phyloP scores from a whole-genome alignment of 2,797 vertebrate species.

The Brachymystax lenok region DNA sequence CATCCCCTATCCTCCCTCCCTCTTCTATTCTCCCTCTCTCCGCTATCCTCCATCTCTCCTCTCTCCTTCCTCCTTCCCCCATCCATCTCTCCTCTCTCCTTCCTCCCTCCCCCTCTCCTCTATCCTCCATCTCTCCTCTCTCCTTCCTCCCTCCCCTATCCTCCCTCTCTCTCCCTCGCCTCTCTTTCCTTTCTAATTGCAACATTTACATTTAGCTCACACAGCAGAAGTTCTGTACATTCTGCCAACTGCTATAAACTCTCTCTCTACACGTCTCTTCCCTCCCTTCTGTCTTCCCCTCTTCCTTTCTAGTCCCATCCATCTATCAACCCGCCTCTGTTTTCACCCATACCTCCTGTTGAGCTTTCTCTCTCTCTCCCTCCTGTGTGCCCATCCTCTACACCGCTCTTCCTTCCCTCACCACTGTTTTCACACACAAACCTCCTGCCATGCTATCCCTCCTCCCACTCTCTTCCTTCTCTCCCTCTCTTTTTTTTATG shows the following conservation, averaged over 20 bases:
- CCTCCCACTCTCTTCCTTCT: constrained; percentile 14
- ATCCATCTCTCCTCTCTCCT: constrained; percentile 22
- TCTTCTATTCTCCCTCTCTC: no score
- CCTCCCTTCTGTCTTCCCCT: constrained; percentile 1
- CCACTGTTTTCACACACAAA: constrained; percentile 6
- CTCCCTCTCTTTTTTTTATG: neutral
- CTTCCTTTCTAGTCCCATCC: neutral
- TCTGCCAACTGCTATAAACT: constrained; percentile 37
- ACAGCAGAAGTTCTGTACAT: constrained; percentile 34
- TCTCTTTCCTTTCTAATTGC: constrained; percentile 17
- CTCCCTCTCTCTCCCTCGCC: neutral
- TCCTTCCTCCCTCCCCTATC: constrained; percentile 1
- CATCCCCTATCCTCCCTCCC: no score
- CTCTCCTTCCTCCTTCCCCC: no score
- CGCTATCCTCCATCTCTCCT: no score
- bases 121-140: no score
- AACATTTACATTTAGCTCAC: constrained; percentile 66
- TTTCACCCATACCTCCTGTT: neutral
- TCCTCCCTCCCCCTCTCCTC: neutral
- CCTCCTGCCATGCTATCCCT: constrained; percentile 45
- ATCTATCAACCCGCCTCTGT: neutral
- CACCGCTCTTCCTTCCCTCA: neutral
- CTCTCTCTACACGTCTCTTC: neutral
- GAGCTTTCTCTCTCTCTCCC: constrained; percentile 12
- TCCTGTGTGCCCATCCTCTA: constrained; percentile 28